Percentiles rank a stretch among this genome's conserved stretches.
Evolutionary conservation across 2,797 vertebrate species (phyloP).

Genomic region (Phrynocephalus forsythii): DNA sequence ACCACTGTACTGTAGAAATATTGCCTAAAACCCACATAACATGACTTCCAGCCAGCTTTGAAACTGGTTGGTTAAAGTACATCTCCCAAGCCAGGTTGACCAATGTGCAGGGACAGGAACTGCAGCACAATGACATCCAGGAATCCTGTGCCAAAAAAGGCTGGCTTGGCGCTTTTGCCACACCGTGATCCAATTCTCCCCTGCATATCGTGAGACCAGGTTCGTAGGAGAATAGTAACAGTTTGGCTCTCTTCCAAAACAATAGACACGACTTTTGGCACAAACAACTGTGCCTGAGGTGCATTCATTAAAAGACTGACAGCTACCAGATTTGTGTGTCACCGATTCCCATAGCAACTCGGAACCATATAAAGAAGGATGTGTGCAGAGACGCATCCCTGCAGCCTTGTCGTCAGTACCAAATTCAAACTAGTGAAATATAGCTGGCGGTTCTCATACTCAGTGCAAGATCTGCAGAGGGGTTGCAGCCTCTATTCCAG

Average conservation of each 20-base stretch:
- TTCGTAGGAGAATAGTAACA: background rate
- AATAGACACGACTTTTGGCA: constrained; percentile 3
- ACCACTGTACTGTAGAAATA: too few species aligned
- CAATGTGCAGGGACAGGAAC: background rate
- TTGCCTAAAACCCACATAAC: background rate
- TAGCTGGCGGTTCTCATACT: constrained; percentile 27
- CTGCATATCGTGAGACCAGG: background rate
- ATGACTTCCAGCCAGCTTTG: background rate
- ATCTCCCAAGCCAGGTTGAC: background rate
- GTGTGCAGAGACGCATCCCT: constrained; percentile 43
- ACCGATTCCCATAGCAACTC: constrained; percentile 73
- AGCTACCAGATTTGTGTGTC: constrained; percentile 43
- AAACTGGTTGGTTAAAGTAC: background rate
- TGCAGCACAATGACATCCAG: background rate
- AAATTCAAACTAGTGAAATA: constrained; percentile 43
- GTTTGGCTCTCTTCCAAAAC: background rate
- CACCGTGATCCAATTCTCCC: background rate
- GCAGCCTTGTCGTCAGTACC: constrained; percentile 27
- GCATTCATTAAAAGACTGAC: constrained; percentile 33
- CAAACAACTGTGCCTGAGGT: constrained; percentile 29
- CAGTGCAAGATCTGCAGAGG: background rate
- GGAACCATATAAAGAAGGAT: constrained; percentile 41
- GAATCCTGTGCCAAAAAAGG: background rate
- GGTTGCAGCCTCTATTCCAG: background rate
- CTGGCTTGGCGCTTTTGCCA: background rate